Evolutionary conservation across 2,113 vertebrate genomes (phyloP).

Genomic region (Phainopepla nitens): DNA sequence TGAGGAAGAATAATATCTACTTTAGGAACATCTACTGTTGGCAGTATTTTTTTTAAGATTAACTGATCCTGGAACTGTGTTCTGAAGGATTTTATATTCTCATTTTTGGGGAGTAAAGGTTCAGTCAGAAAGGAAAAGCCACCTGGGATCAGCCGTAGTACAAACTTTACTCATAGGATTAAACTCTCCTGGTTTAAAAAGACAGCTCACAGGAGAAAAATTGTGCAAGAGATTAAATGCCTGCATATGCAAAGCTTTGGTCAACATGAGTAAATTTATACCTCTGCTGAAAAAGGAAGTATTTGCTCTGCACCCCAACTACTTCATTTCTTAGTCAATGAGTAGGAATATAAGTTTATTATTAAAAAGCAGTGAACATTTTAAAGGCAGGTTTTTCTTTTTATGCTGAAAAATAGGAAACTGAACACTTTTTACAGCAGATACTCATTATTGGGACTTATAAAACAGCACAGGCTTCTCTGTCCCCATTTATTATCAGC

Average conservation of each 20-base stretch:
- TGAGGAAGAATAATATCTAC: background rate
- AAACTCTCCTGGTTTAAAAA: background rate
- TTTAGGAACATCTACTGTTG: background rate
- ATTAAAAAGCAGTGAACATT: background rate
- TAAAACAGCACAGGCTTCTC: background rate
- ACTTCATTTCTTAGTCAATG: background rate
- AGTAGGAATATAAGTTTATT: background rate
- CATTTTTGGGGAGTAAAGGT: background rate
- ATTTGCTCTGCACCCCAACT: background rate
- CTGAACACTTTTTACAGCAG: background rate
- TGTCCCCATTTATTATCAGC: background rate
- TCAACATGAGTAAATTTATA: background rate
- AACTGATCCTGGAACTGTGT: background rate
- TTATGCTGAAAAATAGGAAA: background rate
- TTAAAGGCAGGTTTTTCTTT: background rate
- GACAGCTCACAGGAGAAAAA: background rate
- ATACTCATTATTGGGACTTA: background rate
- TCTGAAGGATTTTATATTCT: background rate
- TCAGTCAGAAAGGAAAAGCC: background rate
- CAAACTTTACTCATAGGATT: background rate
- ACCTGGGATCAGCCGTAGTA: background rate
- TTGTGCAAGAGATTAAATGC: background rate
- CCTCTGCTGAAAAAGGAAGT: background rate
- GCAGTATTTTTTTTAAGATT: background rate
- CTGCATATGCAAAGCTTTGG: background rate